Evolutionary conservation across 2,888 invertebrate species (phyloP), one percentile per base, ranked within the genome.

Genomic region (Beris morrisii): DNA sequence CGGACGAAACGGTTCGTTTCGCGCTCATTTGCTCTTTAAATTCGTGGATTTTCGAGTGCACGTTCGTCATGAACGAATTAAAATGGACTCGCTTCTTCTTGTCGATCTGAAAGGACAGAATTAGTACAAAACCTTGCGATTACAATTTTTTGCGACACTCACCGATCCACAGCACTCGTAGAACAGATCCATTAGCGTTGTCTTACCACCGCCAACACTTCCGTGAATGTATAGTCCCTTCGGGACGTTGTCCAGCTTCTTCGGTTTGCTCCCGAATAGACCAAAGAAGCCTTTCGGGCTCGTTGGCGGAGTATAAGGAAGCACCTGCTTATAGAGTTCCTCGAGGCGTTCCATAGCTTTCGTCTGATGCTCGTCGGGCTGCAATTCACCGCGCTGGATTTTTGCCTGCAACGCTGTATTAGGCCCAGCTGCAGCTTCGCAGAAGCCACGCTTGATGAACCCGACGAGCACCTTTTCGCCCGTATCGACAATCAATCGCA

Each of bases 141-240:
- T 57, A 15, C 45, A 57, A 57, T 22, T 43, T 32, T 5, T 32
- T 2, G 31, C 12, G 31, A 12, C 12, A 70, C 70, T 69, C 76
- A 87, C 84, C 61, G 72, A 67, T 73, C 84, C 80, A 77, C 89
- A 88, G 75, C 88, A 87, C 73, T 94, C 88, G 83, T 91, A 95
- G 82, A 99, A 98, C 74, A 99, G 82, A 82, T 99, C 98, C 99
- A 99, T 99, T 67, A 99, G 82, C 90, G 98, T 98, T 5, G 99
- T 99, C 84, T 99, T 99, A 53, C 99, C 99, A 73, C 95, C 93
- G 54, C 95, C 94, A 70, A 95, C 94, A 75, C 94, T 90, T 65
- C 96, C 96, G 81, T 91, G 88, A 67, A 96, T 87, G 76, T 97
- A 96, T 11, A 96, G 81, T 5, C 96, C 96, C 79, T 87, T 87